Percentiles rank a stretch among this genome's conserved stretches.
These are phyloP conservation scores for Xiphophorus maculatus DNA, from an alignment of 2,113 vertebrate genomes.

Conservation along the genomic window DNA sequence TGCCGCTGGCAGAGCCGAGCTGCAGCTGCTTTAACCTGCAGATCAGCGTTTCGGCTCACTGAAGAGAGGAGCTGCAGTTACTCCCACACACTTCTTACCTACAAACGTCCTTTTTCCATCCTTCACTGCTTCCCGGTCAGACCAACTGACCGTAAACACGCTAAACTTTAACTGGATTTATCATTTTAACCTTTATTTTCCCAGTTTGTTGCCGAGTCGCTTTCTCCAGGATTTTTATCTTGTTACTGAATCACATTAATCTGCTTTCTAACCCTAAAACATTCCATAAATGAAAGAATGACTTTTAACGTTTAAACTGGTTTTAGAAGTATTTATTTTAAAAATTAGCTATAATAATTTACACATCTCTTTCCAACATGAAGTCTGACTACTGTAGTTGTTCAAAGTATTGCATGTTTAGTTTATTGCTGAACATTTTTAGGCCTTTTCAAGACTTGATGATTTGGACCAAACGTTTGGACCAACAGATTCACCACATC, in stretches of 20 bases:
- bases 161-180: background rate
- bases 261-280: background rate
- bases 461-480: no score
- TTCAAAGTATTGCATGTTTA: no score
- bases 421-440: no score
- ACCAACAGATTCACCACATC: background rate
- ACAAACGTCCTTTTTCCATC: background rate
- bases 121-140: background rate
- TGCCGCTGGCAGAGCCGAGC: background rate
- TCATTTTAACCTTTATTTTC: background rate
- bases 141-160: background rate
- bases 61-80: background rate
- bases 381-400: no score
- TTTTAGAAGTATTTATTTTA: background rate
- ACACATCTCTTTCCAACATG: background rate
- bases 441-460: no score
- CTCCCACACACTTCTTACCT: background rate
- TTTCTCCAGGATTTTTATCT: background rate
- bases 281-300: background rate
- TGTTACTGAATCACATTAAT: background rate
- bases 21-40: background rate
- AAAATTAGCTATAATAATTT: no score
- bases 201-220: no score
- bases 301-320: background rate
- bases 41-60: background rate